Conservation (phyloP, 23 tunicate genomes). For the Trididemnum nubilum region DNA sequence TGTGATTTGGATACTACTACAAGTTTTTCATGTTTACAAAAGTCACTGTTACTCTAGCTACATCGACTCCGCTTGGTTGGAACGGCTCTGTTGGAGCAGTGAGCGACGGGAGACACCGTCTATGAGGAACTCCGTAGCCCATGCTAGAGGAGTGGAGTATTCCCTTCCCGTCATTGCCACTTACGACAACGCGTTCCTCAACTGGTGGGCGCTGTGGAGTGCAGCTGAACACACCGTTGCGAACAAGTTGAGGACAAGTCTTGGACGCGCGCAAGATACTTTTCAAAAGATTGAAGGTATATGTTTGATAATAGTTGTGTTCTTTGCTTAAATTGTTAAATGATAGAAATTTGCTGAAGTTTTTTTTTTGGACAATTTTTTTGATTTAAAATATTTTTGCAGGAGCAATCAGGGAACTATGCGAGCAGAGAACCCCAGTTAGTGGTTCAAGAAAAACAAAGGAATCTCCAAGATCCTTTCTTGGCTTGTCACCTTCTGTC, state of each 20-base stretch:
- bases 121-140: background rate
- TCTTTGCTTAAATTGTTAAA: background rate
- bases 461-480: slow-evolving; percentile 33
- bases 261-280: slow-evolving; percentile 84
- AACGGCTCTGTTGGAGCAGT: slow-evolving; percentile 72
- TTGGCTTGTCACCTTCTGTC: slow-evolving; percentile 27
- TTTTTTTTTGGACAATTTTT: background rate
- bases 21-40: too few species aligned
- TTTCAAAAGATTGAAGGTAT: slow-evolving; percentile 87
- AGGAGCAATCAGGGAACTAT: slow-evolving; percentile 65
- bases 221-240: slow-evolving; percentile 84
- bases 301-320: background rate
- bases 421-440: slow-evolving; percentile 5
- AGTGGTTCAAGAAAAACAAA: slow-evolving; percentile 10
- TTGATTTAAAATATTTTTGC: background rate
- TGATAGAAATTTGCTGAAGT: background rate
- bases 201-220: slow-evolving; percentile 82
- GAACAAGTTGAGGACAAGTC: slow-evolving; percentile 75
- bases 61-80: slow-evolving; percentile 41
- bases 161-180: slow-evolving; percentile 13
- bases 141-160: background rate
- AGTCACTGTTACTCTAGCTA: background rate
- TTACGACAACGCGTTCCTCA: slow-evolving; percentile 51
- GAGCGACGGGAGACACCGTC: slow-evolving; percentile 37
- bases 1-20: too few species aligned